These are phyloP conservation scores for Bombus sylvicola DNA, from an alignment of 1,140 invertebrate genomes.

Conservation along the genomic window DNA sequence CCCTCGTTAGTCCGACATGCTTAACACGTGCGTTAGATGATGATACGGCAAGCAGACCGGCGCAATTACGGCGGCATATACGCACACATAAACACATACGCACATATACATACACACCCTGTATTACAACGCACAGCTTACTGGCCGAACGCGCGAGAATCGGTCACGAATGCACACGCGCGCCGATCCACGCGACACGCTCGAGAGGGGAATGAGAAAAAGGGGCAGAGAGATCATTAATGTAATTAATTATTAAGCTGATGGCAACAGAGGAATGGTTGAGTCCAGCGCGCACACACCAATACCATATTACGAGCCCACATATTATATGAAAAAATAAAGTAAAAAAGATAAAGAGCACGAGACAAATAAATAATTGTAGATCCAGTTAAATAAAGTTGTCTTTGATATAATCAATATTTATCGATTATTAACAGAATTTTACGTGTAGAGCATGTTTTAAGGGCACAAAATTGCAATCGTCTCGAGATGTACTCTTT, in stretches of 20 bases:
- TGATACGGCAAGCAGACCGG: constrained; percentile 24
- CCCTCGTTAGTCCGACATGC: constrained; percentile 33
- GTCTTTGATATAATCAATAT: not conserved
- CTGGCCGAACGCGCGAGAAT: not conserved
- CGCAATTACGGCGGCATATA: not conserved
- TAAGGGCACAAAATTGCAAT: not conserved
- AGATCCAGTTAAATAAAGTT: not conserved
- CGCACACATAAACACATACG: not conserved
- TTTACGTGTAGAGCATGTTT: not conserved
- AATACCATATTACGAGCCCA: constrained; percentile 62
- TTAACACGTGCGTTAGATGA: constrained; percentile 40
- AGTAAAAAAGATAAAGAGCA: not conserved
- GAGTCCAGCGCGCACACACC: constrained; percentile 69
- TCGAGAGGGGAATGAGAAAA: constrained; percentile 6
- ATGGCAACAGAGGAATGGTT: constrained; percentile 49
- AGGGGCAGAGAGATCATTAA: constrained; percentile 33
- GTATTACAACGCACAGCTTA: not conserved
- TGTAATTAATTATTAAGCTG: constrained; percentile 68
- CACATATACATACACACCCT: not conserved
- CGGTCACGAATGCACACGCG: not conserved
- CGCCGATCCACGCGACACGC: not conserved
- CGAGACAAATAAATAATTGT: not conserved
- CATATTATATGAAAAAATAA: constrained; percentile 44
- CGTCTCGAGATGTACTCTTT: constrained; percentile 1
- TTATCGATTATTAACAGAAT: not conserved